Conservation (phyloP, 2,888 invertebrate genomes). For the Cantharis rufa region DNA sequence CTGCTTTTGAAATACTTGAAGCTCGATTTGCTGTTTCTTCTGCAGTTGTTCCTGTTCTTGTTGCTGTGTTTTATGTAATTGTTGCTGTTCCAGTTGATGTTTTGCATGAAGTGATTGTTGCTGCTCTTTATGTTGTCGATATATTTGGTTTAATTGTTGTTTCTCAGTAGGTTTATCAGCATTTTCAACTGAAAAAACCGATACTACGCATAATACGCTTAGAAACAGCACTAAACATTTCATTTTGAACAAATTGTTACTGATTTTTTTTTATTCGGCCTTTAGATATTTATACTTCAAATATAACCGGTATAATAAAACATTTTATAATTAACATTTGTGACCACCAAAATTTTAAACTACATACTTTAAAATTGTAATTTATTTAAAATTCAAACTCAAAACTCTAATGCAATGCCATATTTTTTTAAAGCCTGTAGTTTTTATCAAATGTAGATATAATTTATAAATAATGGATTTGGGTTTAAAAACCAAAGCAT, state of each 20-base stretch:
- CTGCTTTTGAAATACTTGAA: background rate
- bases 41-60: background rate
- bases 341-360: background rate
- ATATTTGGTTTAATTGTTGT: background rate
- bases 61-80: background rate
- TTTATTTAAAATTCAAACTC: background rate
- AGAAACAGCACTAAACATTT: background rate
- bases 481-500: background rate
- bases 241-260: background rate
- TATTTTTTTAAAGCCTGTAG: background rate
- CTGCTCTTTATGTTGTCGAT: background rate
- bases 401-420: background rate
- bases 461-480: background rate
- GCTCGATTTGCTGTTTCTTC: background rate
- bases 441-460: background rate
- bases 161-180: background rate
- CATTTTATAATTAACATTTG: background rate
- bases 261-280: background rate
- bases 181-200: background rate
- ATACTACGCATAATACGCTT: background rate
- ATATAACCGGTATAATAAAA: background rate
- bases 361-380: background rate
- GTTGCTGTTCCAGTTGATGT: background rate
- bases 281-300: background rate
- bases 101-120: background rate